Base-by-base conservation (phyloP, 2,888 invertebrate species). In the Caradrina clavipalpis region DNA sequence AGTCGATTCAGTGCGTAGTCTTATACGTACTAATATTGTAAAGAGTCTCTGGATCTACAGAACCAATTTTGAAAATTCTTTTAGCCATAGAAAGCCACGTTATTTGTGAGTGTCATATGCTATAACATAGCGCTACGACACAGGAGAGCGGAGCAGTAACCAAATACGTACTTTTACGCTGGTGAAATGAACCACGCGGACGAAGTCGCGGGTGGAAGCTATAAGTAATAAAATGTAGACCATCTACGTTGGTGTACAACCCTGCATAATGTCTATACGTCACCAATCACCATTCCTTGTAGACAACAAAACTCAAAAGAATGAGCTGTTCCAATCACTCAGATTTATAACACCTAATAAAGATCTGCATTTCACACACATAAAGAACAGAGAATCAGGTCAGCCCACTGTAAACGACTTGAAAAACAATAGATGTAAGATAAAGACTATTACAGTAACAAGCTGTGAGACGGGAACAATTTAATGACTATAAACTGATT, bases 401-500 rank as follows among this genome's bases (percentile, higher is more conserved):
- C 81, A 76, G 66, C 64, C 61, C 54, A 75, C 71, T 77, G 49
- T 69, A 75, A 50, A 64, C 58, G 53, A 50, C 69, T 68, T 76
- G 60, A 78, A 76, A 82, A 76, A 86, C 81, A 84, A 86, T 81
- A 80, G 82, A 77, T 78, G 73, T 69, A 62, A 78, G 83, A 86
- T 85, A 82, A 81, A 79, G 62, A 69, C 81, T 58, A 82, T 86
- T 86, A 82, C 74, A 69, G 65, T 80, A 80, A 81, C 69, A 75
- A 63, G 53, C 73, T 69, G 74, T 68, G 69, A 73, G 80, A 57
- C 83, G 67, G 55, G 61, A 73, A 77, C 78, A 65, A 77, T 81
- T 84, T 83, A 86, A 87, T 87, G 85, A 80, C 82, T 76, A 69
- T 76, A 80, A 83, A 81, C 80, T 84, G 76, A 84, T 86, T 85